A percentile compares a stretch with the other conserved stretches of the same genome.
Conservation (phyloP, 1,140 invertebrate species). For the Lasioglossum albipes region DNA sequence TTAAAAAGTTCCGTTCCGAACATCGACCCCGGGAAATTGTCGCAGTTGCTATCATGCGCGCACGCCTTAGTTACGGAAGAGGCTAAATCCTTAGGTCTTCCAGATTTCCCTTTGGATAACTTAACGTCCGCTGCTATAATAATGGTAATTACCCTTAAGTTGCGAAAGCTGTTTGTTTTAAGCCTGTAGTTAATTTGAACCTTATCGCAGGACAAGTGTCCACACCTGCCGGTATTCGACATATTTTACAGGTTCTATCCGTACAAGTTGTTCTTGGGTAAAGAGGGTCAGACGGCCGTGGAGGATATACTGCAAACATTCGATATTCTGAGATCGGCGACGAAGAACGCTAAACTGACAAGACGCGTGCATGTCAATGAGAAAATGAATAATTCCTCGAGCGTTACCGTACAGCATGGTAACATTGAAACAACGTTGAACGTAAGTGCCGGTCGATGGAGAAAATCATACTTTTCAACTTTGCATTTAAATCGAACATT, state of each 20-base stretch:
- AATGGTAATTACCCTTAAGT: constrained; percentile 82
- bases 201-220: constrained; percentile 85
- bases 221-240: constrained; percentile 83
- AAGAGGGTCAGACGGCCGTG: constrained; percentile 86
- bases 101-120: constrained; percentile 95
- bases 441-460: constrained; percentile 63
- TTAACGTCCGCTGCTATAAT: constrained; percentile 85
- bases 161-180: not conserved
- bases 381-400: constrained; percentile 69
- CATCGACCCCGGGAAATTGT: constrained; percentile 82
- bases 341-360: not conserved
- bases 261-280: constrained; percentile 87
- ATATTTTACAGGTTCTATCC: constrained; percentile 91
- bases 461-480: not conserved
- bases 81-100: constrained; percentile 85
- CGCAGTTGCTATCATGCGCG: constrained; percentile 88
- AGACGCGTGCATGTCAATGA: constrained; percentile 35
- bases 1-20: constrained; percentile 82
- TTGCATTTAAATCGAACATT: not conserved
- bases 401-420: constrained; percentile 69
- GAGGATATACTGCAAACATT: constrained; percentile 85
- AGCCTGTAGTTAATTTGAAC: constrained; percentile 19
- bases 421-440: constrained; percentile 70
- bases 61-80: constrained; percentile 87
- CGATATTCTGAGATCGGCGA: constrained; percentile 74